Evolutionary conservation across 2,797 vertebrate species (phyloP).

Genomic region (Coreius guichenoti): DNA sequence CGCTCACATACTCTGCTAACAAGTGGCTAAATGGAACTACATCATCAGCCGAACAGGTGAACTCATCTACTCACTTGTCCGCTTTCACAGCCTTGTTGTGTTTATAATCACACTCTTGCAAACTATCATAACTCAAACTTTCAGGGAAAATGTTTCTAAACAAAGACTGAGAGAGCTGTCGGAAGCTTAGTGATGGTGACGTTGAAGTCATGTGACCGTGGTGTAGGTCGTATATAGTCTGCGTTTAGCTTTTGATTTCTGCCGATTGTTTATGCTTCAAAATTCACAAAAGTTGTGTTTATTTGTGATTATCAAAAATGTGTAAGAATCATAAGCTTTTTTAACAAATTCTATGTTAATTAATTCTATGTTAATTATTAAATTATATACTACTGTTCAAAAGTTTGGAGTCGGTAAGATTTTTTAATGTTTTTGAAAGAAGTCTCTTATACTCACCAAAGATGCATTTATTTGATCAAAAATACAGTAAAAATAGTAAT

Average conservation of each 20-base stretch:
- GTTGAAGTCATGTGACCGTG: background rate
- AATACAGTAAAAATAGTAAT: background rate
- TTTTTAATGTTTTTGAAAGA: background rate
- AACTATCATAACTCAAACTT: too few relatives aligned
- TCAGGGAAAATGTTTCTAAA: too few relatives aligned
- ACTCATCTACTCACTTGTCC: too few relatives aligned
- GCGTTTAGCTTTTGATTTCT: background rate
- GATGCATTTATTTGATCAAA: background rate
- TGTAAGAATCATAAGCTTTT: too few relatives aligned
- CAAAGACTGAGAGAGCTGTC: too few relatives aligned
- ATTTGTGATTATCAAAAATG: background rate
- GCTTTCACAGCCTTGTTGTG: too few relatives aligned
- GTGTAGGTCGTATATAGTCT: background rate
- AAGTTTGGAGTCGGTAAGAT: background rate
- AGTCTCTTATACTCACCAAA: background rate
- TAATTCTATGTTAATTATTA: background rate
- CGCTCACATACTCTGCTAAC: too few relatives aligned
- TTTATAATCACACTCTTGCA: too few relatives aligned
- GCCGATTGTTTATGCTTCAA: background rate
- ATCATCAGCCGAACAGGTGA: too few relatives aligned
- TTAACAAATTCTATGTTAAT: background rate
- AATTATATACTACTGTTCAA: background rate
- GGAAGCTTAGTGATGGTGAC: background rate
- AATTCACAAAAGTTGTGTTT: background rate
- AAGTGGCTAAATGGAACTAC: too few relatives aligned